These are phyloP conservation scores for Oxystoma pomonae DNA, from an alignment of 2,888 invertebrate genomes.

Conservation along the genomic window DNA sequence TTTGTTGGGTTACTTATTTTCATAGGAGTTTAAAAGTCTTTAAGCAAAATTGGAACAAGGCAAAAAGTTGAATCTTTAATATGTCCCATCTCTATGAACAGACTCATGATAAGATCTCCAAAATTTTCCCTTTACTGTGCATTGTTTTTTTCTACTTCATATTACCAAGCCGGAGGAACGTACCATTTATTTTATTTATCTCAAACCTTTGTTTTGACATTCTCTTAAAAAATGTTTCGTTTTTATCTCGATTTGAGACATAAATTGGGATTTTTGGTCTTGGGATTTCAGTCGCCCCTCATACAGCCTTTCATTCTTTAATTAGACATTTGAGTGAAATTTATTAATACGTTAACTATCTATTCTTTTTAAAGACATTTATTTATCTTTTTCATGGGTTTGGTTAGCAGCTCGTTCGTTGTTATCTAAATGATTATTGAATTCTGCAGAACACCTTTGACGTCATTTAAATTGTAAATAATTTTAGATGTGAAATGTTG, in stretches of 20 bases:
- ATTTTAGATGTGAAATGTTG: too few species aligned
- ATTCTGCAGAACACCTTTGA: too few species aligned
- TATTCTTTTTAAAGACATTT: neutral
- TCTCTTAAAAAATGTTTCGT: slow-evolving; percentile 10
- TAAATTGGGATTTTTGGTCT: slow-evolving; percentile 23
- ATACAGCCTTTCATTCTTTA: slow-evolving; percentile 27
- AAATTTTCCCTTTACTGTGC: neutral
- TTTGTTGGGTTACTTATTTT: too few species aligned
- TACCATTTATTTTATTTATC: slow-evolving; percentile 1
- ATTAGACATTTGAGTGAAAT: slow-evolving; percentile 28
- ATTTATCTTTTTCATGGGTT: neutral
- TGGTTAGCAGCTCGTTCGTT: neutral
- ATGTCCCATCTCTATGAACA: too few species aligned
- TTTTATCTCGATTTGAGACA: slow-evolving; percentile 9
- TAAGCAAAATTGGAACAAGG: too few species aligned
- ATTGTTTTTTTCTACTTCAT: neutral
- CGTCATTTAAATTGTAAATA: too few species aligned
- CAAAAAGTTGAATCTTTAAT: too few species aligned
- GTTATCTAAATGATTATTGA: too few species aligned
- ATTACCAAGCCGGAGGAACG: neutral
- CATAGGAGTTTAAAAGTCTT: too few species aligned
- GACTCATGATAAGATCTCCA: too few species aligned
- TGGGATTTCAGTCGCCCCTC: too few species aligned
- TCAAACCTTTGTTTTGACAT: neutral
- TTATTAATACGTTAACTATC: slow-evolving; percentile 27